phyloP scores from a whole-genome alignment of 2,888 invertebrate species.

The Netelia melanura region DNA sequence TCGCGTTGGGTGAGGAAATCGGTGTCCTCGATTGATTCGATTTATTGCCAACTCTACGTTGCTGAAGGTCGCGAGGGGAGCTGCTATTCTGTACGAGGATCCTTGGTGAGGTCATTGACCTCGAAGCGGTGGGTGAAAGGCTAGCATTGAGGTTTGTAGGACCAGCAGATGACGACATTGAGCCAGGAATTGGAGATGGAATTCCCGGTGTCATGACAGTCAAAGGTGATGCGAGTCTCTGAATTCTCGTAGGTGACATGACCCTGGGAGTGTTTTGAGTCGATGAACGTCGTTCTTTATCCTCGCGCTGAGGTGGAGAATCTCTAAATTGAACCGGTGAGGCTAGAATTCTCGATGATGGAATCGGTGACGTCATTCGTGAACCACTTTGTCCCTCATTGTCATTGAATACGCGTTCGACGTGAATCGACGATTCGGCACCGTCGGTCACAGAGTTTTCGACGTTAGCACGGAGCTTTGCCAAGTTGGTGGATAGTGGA shows the following conservation, averaged over 20 bases:
- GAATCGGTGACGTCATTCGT: constrained; percentile 56
- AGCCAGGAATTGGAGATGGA: constrained; percentile 40
- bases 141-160: constrained; percentile 39
- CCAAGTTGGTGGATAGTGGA: constrained; percentile 73
- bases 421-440: constrained; percentile 35
- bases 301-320: constrained; percentile 36
- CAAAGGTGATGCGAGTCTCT: constrained; percentile 72
- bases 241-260: constrained; percentile 57
- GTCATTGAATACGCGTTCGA: constrained; percentile 35
- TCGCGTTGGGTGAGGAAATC: constrained; percentile 63
- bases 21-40: constrained; percentile 60
- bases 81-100: constrained; percentile 40
- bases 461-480: constrained; percentile 70
- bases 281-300: constrained; percentile 59
- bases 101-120: constrained; percentile 54
- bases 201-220: constrained; percentile 68
- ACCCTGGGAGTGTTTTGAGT: constrained; percentile 54
- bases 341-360: constrained; percentile 43
- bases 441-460: constrained; percentile 56
- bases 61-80: constrained; percentile 43
- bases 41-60: constrained; percentile 34
- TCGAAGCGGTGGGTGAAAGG: constrained; percentile 25
- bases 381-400: constrained; percentile 13
- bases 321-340: constrained; percentile 63
- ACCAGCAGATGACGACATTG: constrained; percentile 21